Base-by-base conservation (phyloP, 2,797 vertebrate species). In the Florisuga fusca region DNA sequence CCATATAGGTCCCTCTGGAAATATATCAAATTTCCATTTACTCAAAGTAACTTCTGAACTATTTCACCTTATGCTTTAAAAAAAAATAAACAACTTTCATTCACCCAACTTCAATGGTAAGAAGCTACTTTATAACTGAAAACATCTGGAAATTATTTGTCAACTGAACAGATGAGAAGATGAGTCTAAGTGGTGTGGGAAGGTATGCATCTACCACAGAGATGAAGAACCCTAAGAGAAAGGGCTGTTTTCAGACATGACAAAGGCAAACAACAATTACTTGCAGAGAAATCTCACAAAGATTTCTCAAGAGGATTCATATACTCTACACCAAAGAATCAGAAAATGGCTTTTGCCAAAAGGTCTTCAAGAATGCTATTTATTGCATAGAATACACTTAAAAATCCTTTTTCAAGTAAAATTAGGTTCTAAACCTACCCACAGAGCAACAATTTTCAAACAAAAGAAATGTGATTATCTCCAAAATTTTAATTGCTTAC, bases 131-230 rank as follows among this genome's bases (percentile, higher is more conserved):
- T 36, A 48, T 73, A 96, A 96, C 43, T 84, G 92, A 95, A 96
- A 96, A 96, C 95, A 97, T 96, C 89, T 97, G 96, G 95, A 93
- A 96, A 96, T 87, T 93, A 91, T 94, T 91, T 84, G 83, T 86
- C 91, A 90, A 63, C 55, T 73, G 43, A 90, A 84, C 33, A 84
- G 85, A 89, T 80, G 80, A 94, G 86, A 94, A 83, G 94, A 93
- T 69, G 90, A 93, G 23, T 41, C 62, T 84, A 92, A 90, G 57
- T 43, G 1, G 18, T 43, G 66, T 92, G 87, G 51, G 90, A 93
- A 93, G 79, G 83, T 64, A 94, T 92, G 87, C 74, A 72, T 71
- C 82, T 59, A 78, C 55, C 71, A 81, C 41, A 84, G 48, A 84
- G 31, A 76, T 74, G 72, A 95, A 88, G 83, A 87, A 67, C 17